Evolutionary conservation across 2,113 vertebrate genomes (phyloP), one percentile per base, ranked within the genome.

Genomic region (Sarotherodon lohbergeri): DNA sequence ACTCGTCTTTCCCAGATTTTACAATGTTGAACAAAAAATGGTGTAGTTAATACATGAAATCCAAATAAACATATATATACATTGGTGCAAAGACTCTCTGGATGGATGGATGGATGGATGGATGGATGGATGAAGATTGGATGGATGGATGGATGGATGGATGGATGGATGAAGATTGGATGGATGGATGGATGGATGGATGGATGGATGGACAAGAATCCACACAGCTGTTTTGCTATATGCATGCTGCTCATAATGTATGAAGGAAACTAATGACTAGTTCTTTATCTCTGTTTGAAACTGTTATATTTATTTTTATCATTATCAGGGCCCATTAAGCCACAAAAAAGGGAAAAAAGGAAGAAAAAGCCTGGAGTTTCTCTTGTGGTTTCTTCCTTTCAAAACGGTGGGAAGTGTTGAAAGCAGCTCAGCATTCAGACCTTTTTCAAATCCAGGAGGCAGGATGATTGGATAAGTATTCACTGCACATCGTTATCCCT

Each of bases 401-500:
- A 86, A 79, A 61, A 81, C 55, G 16, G 16, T 48, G 32, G 82
- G 68, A 84, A 84, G 80, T 78, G 88, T 79, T 89, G 48, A 93
- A 88, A 93, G 59, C 48, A 88, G 83, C 82, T 90, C 91, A 87
- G 82, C 82, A 83, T 43, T 91, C 85, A 43, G 87, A 79, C 80
- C 85, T 86, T 88, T 94, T 88, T 91, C 34, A 91, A 91, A 92
- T 92, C 89, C 86, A 83, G 86, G 83, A 88, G 82, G 90, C 88
- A 88, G 88, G 79, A 82, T 90, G 94, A 91, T 85, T 88, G 90
- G 89, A 93, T 93, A 89, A 92, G 90, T 91, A 93, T 93, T 94
- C 90, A 80, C 34, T 19, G 79, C 93, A 91, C 91, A 90, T 78
- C 56, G 13, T 61, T 36, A 48, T 94, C 92, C 92, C 90, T 90